phyloP scores from a whole-genome alignment of 2,888 invertebrate species.

The Neoscelio sp. region DNA sequence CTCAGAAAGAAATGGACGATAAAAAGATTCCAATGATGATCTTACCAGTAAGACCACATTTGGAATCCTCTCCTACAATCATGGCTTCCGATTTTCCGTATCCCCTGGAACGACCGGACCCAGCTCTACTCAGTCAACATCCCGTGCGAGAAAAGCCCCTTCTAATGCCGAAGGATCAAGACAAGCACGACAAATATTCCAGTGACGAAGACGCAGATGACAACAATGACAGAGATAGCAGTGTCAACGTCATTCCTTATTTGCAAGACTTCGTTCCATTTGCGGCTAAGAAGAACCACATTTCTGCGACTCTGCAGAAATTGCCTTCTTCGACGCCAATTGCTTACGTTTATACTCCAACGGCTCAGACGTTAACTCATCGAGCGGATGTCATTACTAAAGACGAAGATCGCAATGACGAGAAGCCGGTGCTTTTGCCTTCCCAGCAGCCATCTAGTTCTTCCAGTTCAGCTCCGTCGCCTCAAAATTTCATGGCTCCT shows the following conservation, averaged over 20 bases:
- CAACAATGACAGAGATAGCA: slow-evolving; percentile 74
- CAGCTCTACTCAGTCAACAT: slow-evolving; percentile 78
- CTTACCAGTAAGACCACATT: slow-evolving; percentile 83
- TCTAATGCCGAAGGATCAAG: slow-evolving; percentile 80
- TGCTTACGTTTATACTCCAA: slow-evolving; percentile 87
- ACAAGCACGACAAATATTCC: slow-evolving; percentile 61
- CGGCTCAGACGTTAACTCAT: slow-evolving; percentile 81
- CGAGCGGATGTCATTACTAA: slow-evolving; percentile 67
- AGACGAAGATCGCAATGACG: slow-evolving; percentile 69
- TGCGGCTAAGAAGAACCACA: slow-evolving; percentile 77
- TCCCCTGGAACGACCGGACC: slow-evolving; percentile 86
- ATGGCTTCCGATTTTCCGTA: slow-evolving; percentile 86
- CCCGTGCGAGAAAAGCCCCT: slow-evolving; percentile 81
- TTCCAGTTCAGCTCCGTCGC: slow-evolving; percentile 82
- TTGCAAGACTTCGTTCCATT: slow-evolving; percentile 83
- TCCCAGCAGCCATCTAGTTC: slow-evolving; percentile 81
- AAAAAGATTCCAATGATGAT: slow-evolving; percentile 64
- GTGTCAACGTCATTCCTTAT: slow-evolving; percentile 83
- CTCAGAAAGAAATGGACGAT: slow-evolving; percentile 64
- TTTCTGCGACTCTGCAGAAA: slow-evolving; percentile 80
- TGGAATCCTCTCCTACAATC: slow-evolving; percentile 80
- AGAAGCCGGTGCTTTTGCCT: slow-evolving; percentile 77
- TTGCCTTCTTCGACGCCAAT: slow-evolving; percentile 85
- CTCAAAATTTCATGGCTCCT: slow-evolving; percentile 87
- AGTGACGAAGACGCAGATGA: slow-evolving; percentile 66